phyloP scores from a whole-genome alignment of 2,888 invertebrate genomes.

The Agriopis marginaria region DNA sequence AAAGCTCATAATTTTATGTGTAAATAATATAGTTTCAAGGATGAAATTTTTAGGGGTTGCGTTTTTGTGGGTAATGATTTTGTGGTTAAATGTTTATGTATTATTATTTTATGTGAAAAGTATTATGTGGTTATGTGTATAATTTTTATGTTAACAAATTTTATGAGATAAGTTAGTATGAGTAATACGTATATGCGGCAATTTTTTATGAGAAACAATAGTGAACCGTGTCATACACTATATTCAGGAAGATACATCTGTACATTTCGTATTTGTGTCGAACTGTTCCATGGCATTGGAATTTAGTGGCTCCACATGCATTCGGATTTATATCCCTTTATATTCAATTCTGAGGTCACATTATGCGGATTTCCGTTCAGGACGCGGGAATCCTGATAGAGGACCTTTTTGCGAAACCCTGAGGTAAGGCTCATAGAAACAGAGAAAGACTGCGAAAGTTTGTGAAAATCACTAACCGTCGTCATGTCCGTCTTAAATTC shows the following conservation, averaged over 20 bases:
- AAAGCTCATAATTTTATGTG: no score
- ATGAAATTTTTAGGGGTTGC: no score
- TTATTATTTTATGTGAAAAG: no score
- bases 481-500: no score
- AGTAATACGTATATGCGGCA: no score
- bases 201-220: no score
- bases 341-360: conserved; percentile 38
- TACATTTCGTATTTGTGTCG: background rate
- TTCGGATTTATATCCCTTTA: conserved; percentile 26
- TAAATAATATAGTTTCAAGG: no score
- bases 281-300: conserved; percentile 25
- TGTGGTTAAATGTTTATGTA: no score
- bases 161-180: no score
- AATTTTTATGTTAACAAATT: no score
- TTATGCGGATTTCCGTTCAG: conserved; percentile 35
- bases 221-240: background rate
- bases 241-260: background rate
- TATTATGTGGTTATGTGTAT: no score
- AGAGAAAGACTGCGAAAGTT: background rate
- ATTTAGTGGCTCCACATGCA: conserved; percentile 24
- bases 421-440: background rate
- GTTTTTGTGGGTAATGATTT: no score
- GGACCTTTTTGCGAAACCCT: conserved; percentile 9
- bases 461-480: background rate
- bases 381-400: conserved; percentile 16